These are phyloP conservation scores for Bugulina stolonifera DNA, from an alignment of 2,888 invertebrate genomes.

Conservation along the genomic window DNA sequence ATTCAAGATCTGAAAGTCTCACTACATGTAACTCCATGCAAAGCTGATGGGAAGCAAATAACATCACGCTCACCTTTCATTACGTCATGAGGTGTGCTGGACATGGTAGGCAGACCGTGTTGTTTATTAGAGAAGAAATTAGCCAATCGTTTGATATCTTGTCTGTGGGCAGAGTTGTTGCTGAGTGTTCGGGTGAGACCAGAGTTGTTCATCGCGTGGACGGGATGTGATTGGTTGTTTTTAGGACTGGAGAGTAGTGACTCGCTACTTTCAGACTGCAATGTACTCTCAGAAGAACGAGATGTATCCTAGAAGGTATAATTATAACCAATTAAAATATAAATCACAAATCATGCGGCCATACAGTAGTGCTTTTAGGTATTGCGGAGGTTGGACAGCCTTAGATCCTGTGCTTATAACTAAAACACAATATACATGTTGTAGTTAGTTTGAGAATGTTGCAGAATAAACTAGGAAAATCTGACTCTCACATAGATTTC, in stretches of 20 bases:
- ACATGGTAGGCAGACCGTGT: not conserved
- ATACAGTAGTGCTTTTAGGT: no score
- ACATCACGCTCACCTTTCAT: not conserved
- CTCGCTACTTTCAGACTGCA: not conserved
- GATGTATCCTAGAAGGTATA: not conserved
- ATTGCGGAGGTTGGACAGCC: no score
- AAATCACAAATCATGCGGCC: no score
- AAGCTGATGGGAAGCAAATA: no score
- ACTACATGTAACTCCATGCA: no score
- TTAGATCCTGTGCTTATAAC: no score
- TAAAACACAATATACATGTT: no score
- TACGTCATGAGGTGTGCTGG: not conserved
- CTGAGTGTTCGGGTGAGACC: constrained; percentile 6
- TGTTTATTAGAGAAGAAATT: constrained; percentile 4
- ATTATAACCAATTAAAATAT: not conserved
- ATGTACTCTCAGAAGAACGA: not conserved
- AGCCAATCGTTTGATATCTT: constrained; percentile 14
- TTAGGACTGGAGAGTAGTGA: not conserved
- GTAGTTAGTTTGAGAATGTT: no score
- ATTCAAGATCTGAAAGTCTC: no score
- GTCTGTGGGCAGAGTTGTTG: not conserved
- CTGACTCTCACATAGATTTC: no score
- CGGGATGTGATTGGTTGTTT: constrained; percentile 10
- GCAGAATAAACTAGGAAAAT: no score
- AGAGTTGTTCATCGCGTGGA: not conserved